A percentile compares a stretch with the other conserved stretches of the same genome.
Conservation (phyloP, 2,113 vertebrate genomes). For the Caretta caretta region DNA sequence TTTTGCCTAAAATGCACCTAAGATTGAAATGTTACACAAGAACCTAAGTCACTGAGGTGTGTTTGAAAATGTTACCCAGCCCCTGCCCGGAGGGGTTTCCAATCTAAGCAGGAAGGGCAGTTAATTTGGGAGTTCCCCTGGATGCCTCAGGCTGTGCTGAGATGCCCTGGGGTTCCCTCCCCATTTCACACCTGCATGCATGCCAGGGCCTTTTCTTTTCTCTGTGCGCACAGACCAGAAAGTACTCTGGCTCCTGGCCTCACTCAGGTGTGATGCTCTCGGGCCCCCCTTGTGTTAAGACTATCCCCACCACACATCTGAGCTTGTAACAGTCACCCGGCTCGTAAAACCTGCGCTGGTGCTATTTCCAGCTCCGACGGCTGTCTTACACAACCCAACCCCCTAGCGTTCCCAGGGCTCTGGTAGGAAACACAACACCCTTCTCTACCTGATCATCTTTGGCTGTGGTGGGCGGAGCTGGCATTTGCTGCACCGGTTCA, state of each 20-base stretch:
- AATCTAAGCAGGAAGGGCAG: not conserved
- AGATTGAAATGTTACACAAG: not conserved
- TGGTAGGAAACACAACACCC: not conserved
- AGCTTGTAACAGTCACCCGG: not conserved
- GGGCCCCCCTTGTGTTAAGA: not conserved
- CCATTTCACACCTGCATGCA: not conserved
- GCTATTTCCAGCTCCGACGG: not conserved
- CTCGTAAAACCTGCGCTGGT: not conserved
- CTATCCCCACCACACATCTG: not conserved
- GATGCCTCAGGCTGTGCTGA: not conserved
- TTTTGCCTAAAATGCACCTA: not conserved
- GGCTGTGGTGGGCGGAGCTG: not conserved
- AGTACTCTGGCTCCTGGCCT: not conserved
- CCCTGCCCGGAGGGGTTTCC: not conserved
- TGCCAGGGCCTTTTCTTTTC: not conserved
- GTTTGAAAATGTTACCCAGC: not conserved
- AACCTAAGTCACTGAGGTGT: not conserved
- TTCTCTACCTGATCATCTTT: not conserved
- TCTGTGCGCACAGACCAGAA: not conserved
- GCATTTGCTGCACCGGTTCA: not conserved
- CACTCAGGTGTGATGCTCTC: not conserved
- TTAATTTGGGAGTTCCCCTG: not conserved
- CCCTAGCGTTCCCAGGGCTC: accelerated
- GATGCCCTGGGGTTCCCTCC: not conserved
- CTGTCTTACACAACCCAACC: accelerated